These are phyloP conservation scores for Pangasius sanitwongsei DNA, from an alignment of 2,797 vertebrate species.

Conservation along the genomic window DNA sequence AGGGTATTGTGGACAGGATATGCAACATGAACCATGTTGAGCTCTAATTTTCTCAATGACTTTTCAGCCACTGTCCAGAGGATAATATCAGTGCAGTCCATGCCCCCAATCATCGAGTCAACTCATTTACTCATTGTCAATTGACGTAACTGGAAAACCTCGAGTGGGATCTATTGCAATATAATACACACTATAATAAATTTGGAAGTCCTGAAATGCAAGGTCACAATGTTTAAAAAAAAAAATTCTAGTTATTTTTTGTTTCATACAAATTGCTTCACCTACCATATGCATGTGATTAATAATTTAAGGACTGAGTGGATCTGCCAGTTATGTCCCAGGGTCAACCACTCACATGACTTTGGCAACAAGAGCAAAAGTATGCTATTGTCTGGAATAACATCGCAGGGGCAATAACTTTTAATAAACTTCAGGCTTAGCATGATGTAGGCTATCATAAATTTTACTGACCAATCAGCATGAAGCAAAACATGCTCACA, in stretches of 20 bases:
- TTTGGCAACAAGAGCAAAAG: not conserved
- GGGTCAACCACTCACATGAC: not conserved
- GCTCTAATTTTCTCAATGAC: not conserved
- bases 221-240: not conserved
- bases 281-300: not conserved
- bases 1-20: not conserved
- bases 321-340: not conserved
- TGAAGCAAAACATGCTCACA: slow-evolving; percentile 11
- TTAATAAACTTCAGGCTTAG: not conserved
- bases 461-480: not conserved
- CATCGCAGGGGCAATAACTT: not conserved
- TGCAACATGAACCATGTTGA: not conserved
- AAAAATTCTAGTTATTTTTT: not conserved
- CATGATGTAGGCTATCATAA: not conserved
- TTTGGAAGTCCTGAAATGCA: not conserved
- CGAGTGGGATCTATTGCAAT: not conserved
- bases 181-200: not conserved
- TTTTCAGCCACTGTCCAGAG: not conserved
- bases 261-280: not conserved
- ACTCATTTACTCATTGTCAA: not conserved
- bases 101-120: not conserved
- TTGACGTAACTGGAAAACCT: not conserved
- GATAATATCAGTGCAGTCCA: not conserved
- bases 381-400: not conserved
- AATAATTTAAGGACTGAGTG: not conserved